Base-by-base conservation (phyloP, 2,797 vertebrate species). In the Halcyon leucocephala region DNA sequence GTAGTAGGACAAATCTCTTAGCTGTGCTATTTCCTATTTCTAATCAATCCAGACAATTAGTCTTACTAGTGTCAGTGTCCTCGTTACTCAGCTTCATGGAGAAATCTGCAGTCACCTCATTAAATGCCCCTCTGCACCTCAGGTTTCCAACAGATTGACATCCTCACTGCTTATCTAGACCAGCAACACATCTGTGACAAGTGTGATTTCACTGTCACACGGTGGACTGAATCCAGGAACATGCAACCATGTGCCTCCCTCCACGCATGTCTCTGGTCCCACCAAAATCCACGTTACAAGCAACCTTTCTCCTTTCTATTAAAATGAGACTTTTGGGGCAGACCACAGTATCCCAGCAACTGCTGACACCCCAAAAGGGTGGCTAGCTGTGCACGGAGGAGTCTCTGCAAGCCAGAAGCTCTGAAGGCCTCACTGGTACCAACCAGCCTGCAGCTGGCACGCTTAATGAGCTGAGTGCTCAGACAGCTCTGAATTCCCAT, bases 71-170 rank as follows among this genome's bases (percentile, higher is more conserved):
- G 57, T 44, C 72, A n/a, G 33, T 1, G 4, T 42, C 70, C 80
- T 60, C 52, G 24, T 5, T 44, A 31, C 61, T 66, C 64, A 10
- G 61, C 46, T 72, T 15, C 69, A 51, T 28, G 20, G 76, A 14
- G 42, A 37, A 54, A 52, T 31, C 58, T 10, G 6, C 13, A 65
- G 49, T 65, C 44, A 12, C 14, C 28, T 25, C 24, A 57, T 19
- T 26, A 37, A 28, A 64, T 42, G 39, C 41, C 35, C 48, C 22
- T 91, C 24, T 84, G 51, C 0, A 0, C 11, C 3, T 2, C 67
- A 64, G 37, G 6, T 46, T 69, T 70, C 12, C 1, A 39, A 14
- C 39, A 1, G 0, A 33, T 8, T 0, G 4, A 10, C 21, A 24
- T 5, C 24, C 18, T 66, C 26, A 13, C 35, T 35, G 66, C 41